Conservation (phyloP, 2,797 vertebrate genomes). For the Urosaurus nigricauda region DNA sequence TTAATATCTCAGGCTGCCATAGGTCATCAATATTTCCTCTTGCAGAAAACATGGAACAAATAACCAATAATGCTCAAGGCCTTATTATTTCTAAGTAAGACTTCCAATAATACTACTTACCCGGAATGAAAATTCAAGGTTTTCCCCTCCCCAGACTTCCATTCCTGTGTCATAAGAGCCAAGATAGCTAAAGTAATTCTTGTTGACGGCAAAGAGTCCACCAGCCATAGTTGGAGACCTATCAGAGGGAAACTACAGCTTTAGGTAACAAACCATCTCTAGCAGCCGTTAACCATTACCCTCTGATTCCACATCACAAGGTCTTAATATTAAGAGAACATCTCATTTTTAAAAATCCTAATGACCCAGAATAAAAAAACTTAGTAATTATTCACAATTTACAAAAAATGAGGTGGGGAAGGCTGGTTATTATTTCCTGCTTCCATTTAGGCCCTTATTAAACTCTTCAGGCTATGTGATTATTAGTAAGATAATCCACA, state of each 20-base stretch:
- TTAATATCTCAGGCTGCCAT: neutral
- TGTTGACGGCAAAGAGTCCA: conserved; percentile 93
- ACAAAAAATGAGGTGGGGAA: neutral
- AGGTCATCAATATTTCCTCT: neutral
- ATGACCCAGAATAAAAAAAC: neutral
- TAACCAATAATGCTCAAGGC: neutral
- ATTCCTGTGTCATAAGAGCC: conserved; percentile 99
- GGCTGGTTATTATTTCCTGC: neutral
- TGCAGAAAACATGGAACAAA: neutral
- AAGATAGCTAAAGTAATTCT: conserved; percentile 94
- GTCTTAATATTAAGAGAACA: neutral
- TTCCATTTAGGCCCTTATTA: neutral
- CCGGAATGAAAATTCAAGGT: conserved; percentile 98
- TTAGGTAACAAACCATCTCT: conserved; percentile 1
- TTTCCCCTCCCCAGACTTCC: conserved; percentile 99
- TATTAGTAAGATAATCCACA: conserved; percentile 6
- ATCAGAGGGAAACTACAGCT: conserved; percentile 35
- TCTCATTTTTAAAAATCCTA: neutral
- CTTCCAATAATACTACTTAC: conserved; percentile 78
- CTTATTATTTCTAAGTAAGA: neutral
- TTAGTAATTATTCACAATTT: neutral
- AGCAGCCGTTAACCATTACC: neutral
- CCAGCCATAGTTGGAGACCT: conserved; percentile 99
- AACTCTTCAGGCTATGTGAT: neutral
- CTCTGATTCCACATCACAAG: neutral